Evolutionary conservation across 2,888 invertebrate genomes (phyloP).

Genomic region (Alsophila aescularia): DNA sequence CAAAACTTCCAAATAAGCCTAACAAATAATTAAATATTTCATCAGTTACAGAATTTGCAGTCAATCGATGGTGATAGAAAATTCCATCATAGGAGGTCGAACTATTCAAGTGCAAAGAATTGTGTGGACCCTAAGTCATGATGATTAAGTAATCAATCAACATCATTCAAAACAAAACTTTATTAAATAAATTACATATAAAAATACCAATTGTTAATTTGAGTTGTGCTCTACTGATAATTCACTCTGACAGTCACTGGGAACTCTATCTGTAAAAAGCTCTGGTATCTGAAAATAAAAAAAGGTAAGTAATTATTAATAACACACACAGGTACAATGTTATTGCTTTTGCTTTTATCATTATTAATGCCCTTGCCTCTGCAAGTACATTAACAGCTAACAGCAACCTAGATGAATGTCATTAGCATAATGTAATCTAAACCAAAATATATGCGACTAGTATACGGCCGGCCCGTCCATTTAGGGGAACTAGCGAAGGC

Average conservation of each 20-base stretch:
- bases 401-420: too few relatives aligned
- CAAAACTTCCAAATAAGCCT: too few relatives aligned
- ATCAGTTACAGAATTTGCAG: constrained; percentile 68
- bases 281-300: constrained; percentile 71
- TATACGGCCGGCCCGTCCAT: too few relatives aligned
- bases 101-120: constrained; percentile 73
- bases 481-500: too few relatives aligned
- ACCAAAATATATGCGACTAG: too few relatives aligned
- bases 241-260: constrained; percentile 80
- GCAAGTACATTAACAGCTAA: too few relatives aligned
- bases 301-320: too few relatives aligned
- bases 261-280: constrained; percentile 77
- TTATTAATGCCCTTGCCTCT: too few relatives aligned
- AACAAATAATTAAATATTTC: constrained; percentile 11
- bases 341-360: too few relatives aligned
- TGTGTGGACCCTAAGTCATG: constrained; percentile 67
- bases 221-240: constrained; percentile 63
- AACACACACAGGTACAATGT: too few relatives aligned
- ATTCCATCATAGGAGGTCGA: constrained; percentile 72
- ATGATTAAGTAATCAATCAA: constrained; percentile 31
- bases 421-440: too few relatives aligned
- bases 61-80: constrained; percentile 78
- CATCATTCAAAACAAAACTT: constrained; percentile 34
- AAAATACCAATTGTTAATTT: constrained; percentile 50
- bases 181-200: constrained; percentile 42